These are phyloP conservation scores for Lytechinus pictus DNA, from an alignment of 35 echinoderm and acorn worm genomes.

Conservation along the genomic window DNA sequence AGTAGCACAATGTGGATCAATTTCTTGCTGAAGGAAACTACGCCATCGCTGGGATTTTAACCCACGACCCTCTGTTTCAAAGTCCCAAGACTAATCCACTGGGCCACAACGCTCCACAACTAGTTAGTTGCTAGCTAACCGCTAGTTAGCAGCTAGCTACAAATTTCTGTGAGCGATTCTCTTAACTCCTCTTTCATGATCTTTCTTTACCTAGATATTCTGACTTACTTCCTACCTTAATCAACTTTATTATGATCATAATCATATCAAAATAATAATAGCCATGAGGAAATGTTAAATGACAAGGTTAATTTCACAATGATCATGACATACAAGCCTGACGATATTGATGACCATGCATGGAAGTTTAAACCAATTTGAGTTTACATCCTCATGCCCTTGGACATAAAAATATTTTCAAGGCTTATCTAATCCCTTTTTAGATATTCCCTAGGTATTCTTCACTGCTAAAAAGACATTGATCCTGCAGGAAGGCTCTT, in stretches of 20 bases:
- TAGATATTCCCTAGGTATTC: too few species aligned
- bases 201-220: not conserved
- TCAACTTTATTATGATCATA: not conserved
- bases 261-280: not conserved
- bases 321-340: not conserved
- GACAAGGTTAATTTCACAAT: not conserved
- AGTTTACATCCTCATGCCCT: not conserved
- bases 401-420: not conserved
- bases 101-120: too few species aligned
- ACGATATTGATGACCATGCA: not conserved
- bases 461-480: too few species aligned
- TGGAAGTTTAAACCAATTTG: not conserved
- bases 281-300: not conserved
- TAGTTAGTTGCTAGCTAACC: too few species aligned
- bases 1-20: too few species aligned
- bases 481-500: too few species aligned
- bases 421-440: too few species aligned
- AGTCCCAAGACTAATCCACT: too few species aligned
- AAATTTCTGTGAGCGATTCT: not conserved
- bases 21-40: too few species aligned
- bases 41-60: too few species aligned
- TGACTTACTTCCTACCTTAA: not conserved
- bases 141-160: too few species aligned
- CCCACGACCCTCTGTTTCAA: too few species aligned
- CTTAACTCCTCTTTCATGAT: not conserved